These are phyloP conservation scores for Hemaris fuciformis DNA, from an alignment of 2,888 invertebrate species.

Conservation along the genomic window DNA sequence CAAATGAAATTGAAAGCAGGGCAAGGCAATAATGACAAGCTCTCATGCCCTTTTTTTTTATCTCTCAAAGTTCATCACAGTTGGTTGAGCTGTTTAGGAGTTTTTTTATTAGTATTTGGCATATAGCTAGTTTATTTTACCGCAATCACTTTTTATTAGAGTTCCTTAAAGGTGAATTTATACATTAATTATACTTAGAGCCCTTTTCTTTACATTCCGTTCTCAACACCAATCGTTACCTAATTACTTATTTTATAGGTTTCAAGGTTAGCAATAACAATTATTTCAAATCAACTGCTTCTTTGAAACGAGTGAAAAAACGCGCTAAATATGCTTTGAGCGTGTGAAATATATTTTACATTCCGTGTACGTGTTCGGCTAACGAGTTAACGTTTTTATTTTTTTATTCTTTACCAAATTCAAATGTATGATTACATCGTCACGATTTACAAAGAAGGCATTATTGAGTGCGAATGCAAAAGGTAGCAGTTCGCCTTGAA, in stretches of 20 bases:
- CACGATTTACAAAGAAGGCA: not conserved
- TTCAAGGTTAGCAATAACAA: not conserved
- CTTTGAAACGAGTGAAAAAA: not conserved
- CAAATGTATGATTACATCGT: not conserved
- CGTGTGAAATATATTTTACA: not conserved
- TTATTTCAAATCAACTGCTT: not conserved
- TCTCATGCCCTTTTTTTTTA: no score
- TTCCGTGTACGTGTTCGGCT: not conserved
- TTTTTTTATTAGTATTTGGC: no score
- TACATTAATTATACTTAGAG: no score
- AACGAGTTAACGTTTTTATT: not conserved
- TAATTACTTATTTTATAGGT: not conserved
- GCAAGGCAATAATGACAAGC: no score
- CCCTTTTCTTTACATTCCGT: no score
- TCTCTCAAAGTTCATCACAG: no score
- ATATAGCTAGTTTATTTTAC: no score
- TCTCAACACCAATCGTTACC: not conserved
- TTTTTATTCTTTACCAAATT: not conserved
- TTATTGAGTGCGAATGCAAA: not conserved
- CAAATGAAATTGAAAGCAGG: no score
- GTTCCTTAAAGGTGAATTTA: no score
- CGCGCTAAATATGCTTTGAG: not conserved
- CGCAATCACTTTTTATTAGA: no score
- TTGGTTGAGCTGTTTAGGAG: no score
- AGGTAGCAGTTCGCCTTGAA: constrained; percentile 10